A percentile compares a stretch with the other conserved stretches of the same genome.
Conservation (phyloP, 2,113 vertebrate genomes). For the Mionectes macconnelli region DNA sequence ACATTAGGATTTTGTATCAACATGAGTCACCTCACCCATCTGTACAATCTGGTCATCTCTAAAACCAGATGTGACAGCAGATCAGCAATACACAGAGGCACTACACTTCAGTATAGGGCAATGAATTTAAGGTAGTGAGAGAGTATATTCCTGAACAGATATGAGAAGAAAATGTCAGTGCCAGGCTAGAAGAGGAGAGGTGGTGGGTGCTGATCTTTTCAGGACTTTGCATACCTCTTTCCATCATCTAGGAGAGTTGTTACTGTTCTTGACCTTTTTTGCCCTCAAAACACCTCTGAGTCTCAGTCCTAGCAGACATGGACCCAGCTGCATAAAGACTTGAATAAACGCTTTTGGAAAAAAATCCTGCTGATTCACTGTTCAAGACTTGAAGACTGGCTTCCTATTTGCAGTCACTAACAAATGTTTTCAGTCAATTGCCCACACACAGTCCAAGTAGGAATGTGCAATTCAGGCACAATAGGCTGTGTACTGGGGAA, state of each 20-base stretch:
- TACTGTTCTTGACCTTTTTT: not conserved
- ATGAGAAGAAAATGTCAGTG: not conserved
- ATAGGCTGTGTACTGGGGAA: conserved; percentile 31
- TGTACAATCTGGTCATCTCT: not conserved
- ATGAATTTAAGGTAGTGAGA: not conserved
- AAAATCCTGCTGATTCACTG: not conserved
- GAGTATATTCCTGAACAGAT: not conserved
- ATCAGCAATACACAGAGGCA: not conserved
- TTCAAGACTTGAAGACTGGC: not conserved
- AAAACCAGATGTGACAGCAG: not conserved
- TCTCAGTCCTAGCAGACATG: not conserved
- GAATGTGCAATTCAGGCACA: conserved; percentile 36
- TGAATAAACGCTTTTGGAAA: not conserved
- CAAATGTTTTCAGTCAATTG: conserved; percentile 56
- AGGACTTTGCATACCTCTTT: not conserved
- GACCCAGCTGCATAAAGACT: not conserved
- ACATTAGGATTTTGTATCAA: not conserved
- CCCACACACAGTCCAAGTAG: conserved; percentile 13
- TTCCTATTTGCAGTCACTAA: not conserved
- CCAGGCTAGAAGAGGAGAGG: not conserved
- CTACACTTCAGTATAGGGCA: not conserved
- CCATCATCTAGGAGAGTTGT: not conserved
- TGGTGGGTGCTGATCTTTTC: not conserved
- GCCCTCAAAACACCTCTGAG: not conserved
- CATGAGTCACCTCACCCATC: not conserved